phyloP scores from a whole-genome alignment of 1,140 invertebrate genomes.

The Trachymyrmex cornetzi region DNA sequence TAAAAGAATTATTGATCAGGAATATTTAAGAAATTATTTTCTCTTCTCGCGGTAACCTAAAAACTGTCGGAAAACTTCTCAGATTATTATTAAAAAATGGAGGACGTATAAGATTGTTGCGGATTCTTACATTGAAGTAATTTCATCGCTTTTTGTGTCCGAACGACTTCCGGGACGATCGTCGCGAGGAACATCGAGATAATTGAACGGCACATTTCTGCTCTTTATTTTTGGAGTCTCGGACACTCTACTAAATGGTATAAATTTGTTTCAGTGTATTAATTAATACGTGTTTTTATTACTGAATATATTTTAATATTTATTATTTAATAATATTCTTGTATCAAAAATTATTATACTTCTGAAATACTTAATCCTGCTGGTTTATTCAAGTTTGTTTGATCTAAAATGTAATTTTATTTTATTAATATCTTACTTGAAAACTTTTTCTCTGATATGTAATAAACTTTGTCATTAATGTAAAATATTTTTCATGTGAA shows the following conservation, averaged over 20 bases:
- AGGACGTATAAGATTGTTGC: conserved; percentile 32
- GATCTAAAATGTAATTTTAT: no score
- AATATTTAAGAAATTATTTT: conserved; percentile 31
- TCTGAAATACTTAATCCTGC: neutral
- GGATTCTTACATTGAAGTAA: conserved; percentile 42
- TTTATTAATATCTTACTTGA: no score
- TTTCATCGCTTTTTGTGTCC: conserved; percentile 41
- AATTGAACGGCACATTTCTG: conserved; percentile 57
- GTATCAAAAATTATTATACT: neutral
- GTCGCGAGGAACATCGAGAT: conserved; percentile 53
- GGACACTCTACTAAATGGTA: neutral
- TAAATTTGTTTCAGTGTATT: conserved; percentile 24
- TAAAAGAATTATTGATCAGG: neutral
- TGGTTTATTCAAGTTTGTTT: no score
- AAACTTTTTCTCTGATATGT: no score
- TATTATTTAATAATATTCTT: conserved; percentile 6
- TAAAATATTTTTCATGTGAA: no score
- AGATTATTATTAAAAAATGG: conserved; percentile 38
- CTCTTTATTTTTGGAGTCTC: conserved; percentile 36
- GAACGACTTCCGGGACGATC: conserved; percentile 46
- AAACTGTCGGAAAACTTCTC: conserved; percentile 18
- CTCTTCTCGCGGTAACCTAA: neutral
- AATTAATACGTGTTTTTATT: neutral
- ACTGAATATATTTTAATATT: neutral
- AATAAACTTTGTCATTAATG: no score